Conservation (phyloP, 2,797 vertebrate genomes). For the Eutrigla gurnardus region DNA sequence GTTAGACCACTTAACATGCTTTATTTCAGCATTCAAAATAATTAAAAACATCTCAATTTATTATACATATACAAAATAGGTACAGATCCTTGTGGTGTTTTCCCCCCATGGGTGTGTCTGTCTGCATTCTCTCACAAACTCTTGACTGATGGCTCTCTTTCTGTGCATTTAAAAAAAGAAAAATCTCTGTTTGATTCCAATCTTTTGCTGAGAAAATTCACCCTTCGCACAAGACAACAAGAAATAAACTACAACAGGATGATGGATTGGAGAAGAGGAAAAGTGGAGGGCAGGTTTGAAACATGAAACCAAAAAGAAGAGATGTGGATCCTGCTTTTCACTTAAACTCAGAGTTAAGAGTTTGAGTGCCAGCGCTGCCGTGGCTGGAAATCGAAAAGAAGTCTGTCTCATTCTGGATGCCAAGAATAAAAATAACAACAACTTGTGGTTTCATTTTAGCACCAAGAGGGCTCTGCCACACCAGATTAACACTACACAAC, state of each 20-base stretch:
- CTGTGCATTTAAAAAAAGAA: constrained; percentile 46
- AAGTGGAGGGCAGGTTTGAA: constrained; percentile 13
- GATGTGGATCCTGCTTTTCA: constrained; percentile 39
- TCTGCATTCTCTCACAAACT: constrained; percentile 79
- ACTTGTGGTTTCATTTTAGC: constrained; percentile 75
- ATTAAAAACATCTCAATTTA: constrained; percentile 99
- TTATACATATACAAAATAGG: constrained; percentile 99
- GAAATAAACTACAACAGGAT: constrained; percentile 66
- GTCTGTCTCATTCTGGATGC: constrained; percentile 67
- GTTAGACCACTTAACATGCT: constrained; percentile 98
- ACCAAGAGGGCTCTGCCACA: constrained; percentile 79
- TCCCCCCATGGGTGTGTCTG: constrained; percentile 83
- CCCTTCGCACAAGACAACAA: constrained; percentile 59
- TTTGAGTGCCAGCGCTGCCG: constrained; percentile 45
- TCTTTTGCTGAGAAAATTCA: constrained; percentile 54
- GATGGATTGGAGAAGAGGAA: constrained; percentile 26
- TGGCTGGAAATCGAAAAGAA: constrained; percentile 49
- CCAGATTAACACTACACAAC: constrained; percentile 69
- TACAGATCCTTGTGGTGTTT: constrained; percentile 91
- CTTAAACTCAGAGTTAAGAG: constrained; percentile 36
- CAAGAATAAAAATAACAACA: constrained; percentile 64
- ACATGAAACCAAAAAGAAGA: constrained; percentile 39
- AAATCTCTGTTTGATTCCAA: constrained; percentile 58
- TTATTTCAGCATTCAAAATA: constrained; percentile 99
- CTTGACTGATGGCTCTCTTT: constrained; percentile 61